Evolutionary conservation across 2,113 vertebrate species (phyloP), one percentile per base, ranked within the genome.

Genomic region (Pelodiscus sinensis): DNA sequence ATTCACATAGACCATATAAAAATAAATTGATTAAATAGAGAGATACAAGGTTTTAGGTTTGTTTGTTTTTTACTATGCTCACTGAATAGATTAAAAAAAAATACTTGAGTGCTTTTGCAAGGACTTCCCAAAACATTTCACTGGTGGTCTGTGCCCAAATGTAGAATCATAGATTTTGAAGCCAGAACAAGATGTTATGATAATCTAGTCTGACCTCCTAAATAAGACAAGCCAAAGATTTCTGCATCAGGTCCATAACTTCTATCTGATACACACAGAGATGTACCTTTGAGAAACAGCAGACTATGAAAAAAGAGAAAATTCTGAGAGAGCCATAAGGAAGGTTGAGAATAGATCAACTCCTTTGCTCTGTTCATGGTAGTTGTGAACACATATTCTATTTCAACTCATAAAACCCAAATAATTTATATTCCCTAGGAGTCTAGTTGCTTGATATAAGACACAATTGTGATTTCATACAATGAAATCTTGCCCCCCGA

Each of bases 391-490:
- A 18, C 62, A 2, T 0, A 15, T 50, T 92, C n/a, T 75, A 75
- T 75, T 44, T 25, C 19, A 75, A 12, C 13, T 1, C 4, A 62
- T 16, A 31, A 31, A 57, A 75, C 31, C 31, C 15, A 68, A 31
- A 65, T 7, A 24, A 9, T 6, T 38, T 6, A 75, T 50, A 25
- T 25, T 44, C 22, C 27, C 65, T 19, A 54, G 57, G 58, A 75
- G 24, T 3, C 14, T 0, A 1, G 2, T 56, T 18, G 60, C n/a
- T 44, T 56, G 6, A 2, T 7, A 9, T 29, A 51, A 87, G 73
- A 27, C 13, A 11, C 21, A 50, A 50, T 3, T 81, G 8, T 13
- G 81, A 1, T 54, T 31, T 68, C 86, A 9, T 4, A 25, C 0
- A 52, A 80, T 21, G n/a, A 16, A 9, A 21, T 29, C 13, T 18